Conservation (phyloP, 2,113 vertebrate genomes). For the Austrofundulus limnaeus region DNA sequence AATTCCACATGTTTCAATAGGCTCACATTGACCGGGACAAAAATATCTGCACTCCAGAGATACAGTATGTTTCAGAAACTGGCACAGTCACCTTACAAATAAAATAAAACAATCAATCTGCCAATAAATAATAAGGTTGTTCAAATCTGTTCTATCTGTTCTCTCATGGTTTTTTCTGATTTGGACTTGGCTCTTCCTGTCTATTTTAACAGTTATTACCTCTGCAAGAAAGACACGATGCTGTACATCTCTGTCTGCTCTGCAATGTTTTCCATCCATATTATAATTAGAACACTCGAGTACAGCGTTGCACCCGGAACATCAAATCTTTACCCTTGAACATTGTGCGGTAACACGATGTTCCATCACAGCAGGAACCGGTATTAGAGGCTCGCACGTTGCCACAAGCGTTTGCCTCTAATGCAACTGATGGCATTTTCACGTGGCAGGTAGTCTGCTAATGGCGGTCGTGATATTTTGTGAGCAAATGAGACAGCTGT, state of each 20-base stretch:
- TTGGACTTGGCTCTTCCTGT: conserved; percentile 28
- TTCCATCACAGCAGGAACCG: conserved; percentile 27
- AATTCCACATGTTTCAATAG: conserved; percentile 7
- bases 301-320: neutral
- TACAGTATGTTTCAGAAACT: conserved; percentile 23
- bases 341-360: conserved; percentile 5
- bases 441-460: conserved; percentile 46
- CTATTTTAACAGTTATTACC: too few species aligned
- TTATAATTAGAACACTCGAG: conserved; percentile 3
- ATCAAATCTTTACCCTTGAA: conserved; percentile 9
- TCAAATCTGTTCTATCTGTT: conserved; percentile 28
- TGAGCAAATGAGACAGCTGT: conserved; percentile 46
- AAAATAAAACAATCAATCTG: conserved; percentile 22
- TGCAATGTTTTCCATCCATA: neutral
- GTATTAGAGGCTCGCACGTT: conserved; percentile 29
- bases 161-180: conserved; percentile 28
- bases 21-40: conserved; percentile 27
- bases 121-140: too few species aligned
- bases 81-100: conserved; percentile 45
- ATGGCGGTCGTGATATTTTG: conserved; percentile 39
- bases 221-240: neutral
- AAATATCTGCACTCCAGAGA: conserved; percentile 13
- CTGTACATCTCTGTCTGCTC: neutral
- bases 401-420: neutral
- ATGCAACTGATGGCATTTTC: conserved; percentile 53